Evolutionary conservation across 2,888 invertebrate species (phyloP).

Genomic region (Scaptodrosophila latifasciaeformis): DNA sequence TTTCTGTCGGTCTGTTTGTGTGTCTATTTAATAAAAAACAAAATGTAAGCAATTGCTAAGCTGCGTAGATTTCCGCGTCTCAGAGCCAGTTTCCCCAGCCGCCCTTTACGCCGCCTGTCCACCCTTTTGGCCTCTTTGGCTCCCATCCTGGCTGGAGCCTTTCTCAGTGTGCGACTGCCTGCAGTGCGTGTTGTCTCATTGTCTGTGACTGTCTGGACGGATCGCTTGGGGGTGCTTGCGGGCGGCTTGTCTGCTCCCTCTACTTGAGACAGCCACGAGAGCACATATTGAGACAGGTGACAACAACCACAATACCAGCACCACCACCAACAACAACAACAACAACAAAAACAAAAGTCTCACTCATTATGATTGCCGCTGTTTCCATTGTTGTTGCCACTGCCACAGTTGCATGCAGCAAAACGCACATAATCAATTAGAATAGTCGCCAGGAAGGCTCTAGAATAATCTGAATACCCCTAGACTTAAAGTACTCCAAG

Average conservation of each 20-base stretch:
- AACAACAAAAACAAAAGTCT: constrained; percentile 1
- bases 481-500: no score
- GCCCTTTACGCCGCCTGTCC: background rate
- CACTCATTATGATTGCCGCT: constrained; percentile 30
- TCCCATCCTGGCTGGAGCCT: background rate
- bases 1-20: constrained; percentile 14
- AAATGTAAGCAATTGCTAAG: constrained; percentile 57
- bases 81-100: background rate
- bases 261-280: constrained; percentile 63
- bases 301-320: constrained; percentile 35
- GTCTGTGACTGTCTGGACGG: constrained; percentile 10
- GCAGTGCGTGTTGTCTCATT: constrained; percentile 36
- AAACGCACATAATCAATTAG: constrained; percentile 59
- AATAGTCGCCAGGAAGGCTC: constrained; percentile 11
- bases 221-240: constrained; percentile 14
- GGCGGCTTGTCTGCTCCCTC: constrained; percentile 16
- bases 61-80: constrained; percentile 64
- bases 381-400: constrained; percentile 21
- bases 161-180: constrained; percentile 20
- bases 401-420: constrained; percentile 22
- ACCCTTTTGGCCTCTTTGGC: background rate
- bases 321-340: constrained; percentile 20
- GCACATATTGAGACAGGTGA: constrained; percentile 65
- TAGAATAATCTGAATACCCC: no score
- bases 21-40: constrained; percentile 24